Evolutionary conservation across 1,140 invertebrate genomes (phyloP).

Genomic region (Sitophilus oryzae): DNA sequence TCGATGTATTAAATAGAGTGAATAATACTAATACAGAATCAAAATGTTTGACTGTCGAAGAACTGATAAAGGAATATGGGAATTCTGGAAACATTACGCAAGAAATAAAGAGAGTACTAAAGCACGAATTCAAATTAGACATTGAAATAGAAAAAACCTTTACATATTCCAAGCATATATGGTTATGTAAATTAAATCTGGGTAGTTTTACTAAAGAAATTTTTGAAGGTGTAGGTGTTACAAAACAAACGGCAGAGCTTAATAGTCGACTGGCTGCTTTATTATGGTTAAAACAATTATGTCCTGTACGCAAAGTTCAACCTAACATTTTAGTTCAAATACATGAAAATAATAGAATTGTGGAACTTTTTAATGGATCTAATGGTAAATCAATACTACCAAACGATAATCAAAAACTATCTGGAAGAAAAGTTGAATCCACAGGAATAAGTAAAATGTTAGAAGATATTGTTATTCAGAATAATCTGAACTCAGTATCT

Average conservation of each 20-base stretch:
- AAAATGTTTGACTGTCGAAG: neutral
- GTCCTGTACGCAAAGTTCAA: too few relatives aligned
- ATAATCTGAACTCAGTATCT: too few relatives aligned
- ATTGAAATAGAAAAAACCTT: neutral
- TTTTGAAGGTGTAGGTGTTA: conserved; percentile 2
- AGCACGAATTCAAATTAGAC: neutral
- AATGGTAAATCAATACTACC: too few relatives aligned
- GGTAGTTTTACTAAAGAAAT: neutral
- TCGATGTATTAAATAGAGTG: neutral
- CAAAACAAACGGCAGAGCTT: neutral
- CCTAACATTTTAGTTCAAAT: too few relatives aligned
- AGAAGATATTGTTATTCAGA: too few relatives aligned
- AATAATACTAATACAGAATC: neutral
- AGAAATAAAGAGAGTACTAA: neutral
- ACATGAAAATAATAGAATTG: too few relatives aligned
- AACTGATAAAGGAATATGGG: neutral
- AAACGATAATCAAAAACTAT: too few relatives aligned
- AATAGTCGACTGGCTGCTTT: neutral
- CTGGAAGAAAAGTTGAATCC: too few relatives aligned
- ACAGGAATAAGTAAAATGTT: too few relatives aligned
- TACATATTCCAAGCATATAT: neutral
- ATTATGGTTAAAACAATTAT: neutral
- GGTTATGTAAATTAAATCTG: neutral
- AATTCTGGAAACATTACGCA: neutral
- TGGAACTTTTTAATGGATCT: too few relatives aligned